phyloP scores from a whole-genome alignment of 2,888 invertebrate species.

The Aelia acuminata region DNA sequence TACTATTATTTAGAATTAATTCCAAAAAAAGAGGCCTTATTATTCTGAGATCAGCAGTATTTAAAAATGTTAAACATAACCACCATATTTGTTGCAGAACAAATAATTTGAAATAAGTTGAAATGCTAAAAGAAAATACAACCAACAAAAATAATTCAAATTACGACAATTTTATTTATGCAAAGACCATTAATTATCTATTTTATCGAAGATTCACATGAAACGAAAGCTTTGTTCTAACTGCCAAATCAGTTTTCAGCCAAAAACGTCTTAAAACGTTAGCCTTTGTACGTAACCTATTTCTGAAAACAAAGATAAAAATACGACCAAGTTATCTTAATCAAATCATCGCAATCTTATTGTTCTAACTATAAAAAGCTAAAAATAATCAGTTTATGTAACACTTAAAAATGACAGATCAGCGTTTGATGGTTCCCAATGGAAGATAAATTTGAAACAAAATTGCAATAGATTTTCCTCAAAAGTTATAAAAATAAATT shows the following conservation, averaged over 20 bases:
- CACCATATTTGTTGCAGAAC: background rate
- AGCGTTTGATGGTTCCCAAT: background rate
- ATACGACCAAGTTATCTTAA: background rate
- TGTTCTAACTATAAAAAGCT: background rate
- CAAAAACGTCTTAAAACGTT: background rate
- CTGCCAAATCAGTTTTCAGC: conserved; percentile 11
- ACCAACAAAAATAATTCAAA: background rate
- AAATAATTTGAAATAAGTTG: too few relatives aligned
- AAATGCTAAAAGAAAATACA: background rate
- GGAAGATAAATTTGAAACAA: background rate
- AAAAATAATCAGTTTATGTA: background rate
- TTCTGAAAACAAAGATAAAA: background rate
- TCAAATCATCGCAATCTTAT: background rate
- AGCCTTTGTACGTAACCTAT: background rate
- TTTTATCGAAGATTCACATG: background rate
- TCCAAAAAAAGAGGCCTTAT: too few relatives aligned
- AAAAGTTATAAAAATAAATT: background rate
- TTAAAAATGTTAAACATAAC: too few relatives aligned
- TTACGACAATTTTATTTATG: background rate
- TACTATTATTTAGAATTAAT: too few relatives aligned
- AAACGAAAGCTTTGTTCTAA: conserved; percentile 6
- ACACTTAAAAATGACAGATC: background rate
- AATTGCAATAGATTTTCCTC: background rate
- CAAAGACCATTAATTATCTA: background rate
- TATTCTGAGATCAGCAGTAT: too few relatives aligned